Evolutionary conservation across 1,140 invertebrate genomes (phyloP), one percentile per base, ranked within the genome.

Genomic region (Neodiprion lecontei): DNA sequence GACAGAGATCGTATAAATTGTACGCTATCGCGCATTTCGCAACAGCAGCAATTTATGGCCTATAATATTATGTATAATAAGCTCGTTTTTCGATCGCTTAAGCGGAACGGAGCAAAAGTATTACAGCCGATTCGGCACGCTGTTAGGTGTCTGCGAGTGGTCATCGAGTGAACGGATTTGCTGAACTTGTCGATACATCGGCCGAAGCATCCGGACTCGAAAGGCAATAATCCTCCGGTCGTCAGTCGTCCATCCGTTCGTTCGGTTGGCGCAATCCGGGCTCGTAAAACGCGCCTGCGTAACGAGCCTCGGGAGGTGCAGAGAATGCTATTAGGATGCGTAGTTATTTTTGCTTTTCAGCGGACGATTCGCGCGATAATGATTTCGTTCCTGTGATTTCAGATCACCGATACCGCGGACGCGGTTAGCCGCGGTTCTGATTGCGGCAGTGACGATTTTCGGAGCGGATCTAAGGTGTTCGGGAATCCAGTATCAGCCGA

Each of bases 401-500:
- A 75, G 74, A 69, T 75, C 49, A 12, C 21, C 28, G 49, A 65
- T 75, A 48, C 11, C 47, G 14, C 48, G 71, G 71, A 69, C 74
- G 69, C 66, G 47, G 65, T 69, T 75, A 14, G 67, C 61, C n/a
- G 12, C 72, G 40, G 53, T 72, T 9, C 40, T 75, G 17, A 69
- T 14, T 7, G 28, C 69, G 7, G 21, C 72, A 7, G 74, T 61
- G 47, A 17, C 48, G 21, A 72, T 69, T 69, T 69, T 69, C 21
- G 68, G 68, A 23, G 68, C 68, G 7, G 47, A 69, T 8, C 80
- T 74, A 49, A 77, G 53, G 11, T 17, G 11, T 12, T 61, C 14
- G 85, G 80, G 11, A 1, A 73, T 89, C 50, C 85, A 88, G 70
- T 86, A 85, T 78, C 82, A 88, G 70, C 75, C 86, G 48, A 14